Percentiles rank a stretch among this genome's conserved stretches.
phyloP scores from a whole-genome alignment of 2,888 invertebrate species.

The Pilophorus perplexus region DNA sequence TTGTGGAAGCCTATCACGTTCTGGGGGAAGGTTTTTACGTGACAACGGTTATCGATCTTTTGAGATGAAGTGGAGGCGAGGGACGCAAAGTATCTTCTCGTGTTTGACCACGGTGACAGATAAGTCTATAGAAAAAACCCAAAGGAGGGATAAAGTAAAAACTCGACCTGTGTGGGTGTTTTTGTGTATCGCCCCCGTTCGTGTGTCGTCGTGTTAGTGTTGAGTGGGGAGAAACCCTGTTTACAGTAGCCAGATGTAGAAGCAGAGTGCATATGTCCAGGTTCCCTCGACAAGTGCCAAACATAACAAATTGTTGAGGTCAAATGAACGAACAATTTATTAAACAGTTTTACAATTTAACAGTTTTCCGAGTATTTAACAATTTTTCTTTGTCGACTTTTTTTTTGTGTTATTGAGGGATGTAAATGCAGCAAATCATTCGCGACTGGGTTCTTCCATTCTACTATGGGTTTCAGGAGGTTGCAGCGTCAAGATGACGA shows the following conservation, averaged over 20 bases:
- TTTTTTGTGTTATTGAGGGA: no score
- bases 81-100: conserved; percentile 24
- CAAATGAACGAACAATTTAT: no score
- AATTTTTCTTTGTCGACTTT: no score
- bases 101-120: conserved; percentile 41
- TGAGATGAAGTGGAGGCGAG: conserved; percentile 9
- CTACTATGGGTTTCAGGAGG: no score
- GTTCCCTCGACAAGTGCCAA: conserved; percentile 40
- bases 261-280: conserved; percentile 36
- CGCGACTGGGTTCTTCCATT: no score
- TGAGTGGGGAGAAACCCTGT: neutral
- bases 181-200: neutral
- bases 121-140: conserved; percentile 8
- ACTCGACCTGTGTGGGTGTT: neutral
- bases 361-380: no score
- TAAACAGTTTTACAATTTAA: no score
- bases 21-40: no score
- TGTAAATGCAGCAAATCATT: no score
- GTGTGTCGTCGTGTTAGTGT: neutral
- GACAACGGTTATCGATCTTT: conserved; percentile 25
- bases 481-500: no score
- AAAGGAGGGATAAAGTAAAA: neutral
- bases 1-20: no score
- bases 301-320: no score
- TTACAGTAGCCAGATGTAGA: conserved; percentile 40